Evolutionary conservation across 2,888 invertebrate species (phyloP).

Genomic region (Ophion obscuratus): DNA sequence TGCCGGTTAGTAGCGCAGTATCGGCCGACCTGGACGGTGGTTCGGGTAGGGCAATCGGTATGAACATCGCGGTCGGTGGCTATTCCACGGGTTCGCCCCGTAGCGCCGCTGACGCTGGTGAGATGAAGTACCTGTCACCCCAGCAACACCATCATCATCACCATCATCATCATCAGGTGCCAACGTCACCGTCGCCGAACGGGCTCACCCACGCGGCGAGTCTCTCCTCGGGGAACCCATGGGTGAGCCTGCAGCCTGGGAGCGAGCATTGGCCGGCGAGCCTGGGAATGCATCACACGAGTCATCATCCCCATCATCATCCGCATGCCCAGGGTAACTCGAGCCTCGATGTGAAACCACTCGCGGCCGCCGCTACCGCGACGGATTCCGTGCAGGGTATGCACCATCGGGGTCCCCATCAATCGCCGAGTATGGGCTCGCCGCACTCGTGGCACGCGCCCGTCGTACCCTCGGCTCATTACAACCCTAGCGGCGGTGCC

Average conservation of each 20-base stretch:
- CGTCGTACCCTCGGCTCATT: slow-evolving; percentile 92
- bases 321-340: slow-evolving; percentile 85
- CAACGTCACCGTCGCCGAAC: slow-evolving; percentile 89
- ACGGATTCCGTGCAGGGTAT: slow-evolving; percentile 84
- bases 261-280: slow-evolving; percentile 92
- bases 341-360: slow-evolving; percentile 90
- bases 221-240: slow-evolving; percentile 89
- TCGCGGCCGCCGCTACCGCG: slow-evolving; percentile 86
- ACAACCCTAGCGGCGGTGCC: slow-evolving; percentile 89
- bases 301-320: slow-evolving; percentile 90
- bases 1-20: slow-evolving; percentile 91
- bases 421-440: slow-evolving; percentile 86
- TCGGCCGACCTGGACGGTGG: slow-evolving; percentile 91
- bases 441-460: slow-evolving; percentile 96
- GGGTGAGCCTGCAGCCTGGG: slow-evolving; percentile 92
- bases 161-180: slow-evolving; percentile 89
- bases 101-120: slow-evolving; percentile 93
- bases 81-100: slow-evolving; percentile 93
- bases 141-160: slow-evolving; percentile 94
- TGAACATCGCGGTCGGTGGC: slow-evolving; percentile 89
- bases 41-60: slow-evolving; percentile 88
- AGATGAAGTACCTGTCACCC: slow-evolving; percentile 96
- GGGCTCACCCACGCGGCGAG: slow-evolving; percentile 86
- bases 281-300: slow-evolving; percentile 88
- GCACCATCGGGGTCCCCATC: slow-evolving; percentile 85